These are phyloP conservation scores for Limnephilus rhombicus DNA, from an alignment of 2,888 invertebrate species.

Conservation along the genomic window DNA sequence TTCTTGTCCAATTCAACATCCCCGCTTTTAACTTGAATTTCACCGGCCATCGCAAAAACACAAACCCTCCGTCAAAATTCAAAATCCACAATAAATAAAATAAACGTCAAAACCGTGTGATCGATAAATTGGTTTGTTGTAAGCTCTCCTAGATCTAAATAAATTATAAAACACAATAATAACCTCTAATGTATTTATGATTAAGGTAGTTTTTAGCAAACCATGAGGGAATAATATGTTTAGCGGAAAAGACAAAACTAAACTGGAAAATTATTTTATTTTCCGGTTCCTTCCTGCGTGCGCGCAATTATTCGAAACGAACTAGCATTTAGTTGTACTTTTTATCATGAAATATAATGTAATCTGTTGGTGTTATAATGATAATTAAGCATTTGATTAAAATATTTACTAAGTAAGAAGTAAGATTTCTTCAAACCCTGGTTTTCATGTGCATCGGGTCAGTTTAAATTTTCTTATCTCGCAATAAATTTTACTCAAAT, in stretches of 20 bases:
- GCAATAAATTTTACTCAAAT: too few species aligned
- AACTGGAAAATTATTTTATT: neutral
- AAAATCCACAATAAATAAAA: constrained; percentile 16
- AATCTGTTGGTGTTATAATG: too few species aligned
- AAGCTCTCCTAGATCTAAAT: neutral
- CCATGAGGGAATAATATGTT: too few species aligned
- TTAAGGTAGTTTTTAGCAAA: neutral
- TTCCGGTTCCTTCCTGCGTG: neutral
- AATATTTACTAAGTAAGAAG: too few species aligned
- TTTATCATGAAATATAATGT: too few species aligned
- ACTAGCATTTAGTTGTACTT: too few species aligned
- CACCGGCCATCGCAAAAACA: constrained; percentile 49
- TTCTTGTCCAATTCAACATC: constrained; percentile 56
- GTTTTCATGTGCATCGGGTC: too few species aligned
- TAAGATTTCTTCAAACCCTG: too few species aligned
- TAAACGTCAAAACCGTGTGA: constrained; percentile 31
- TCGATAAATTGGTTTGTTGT: constrained; percentile 13
- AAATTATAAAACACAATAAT: neutral
- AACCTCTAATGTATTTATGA: neutral
- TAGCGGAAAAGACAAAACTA: neutral
- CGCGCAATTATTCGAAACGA: too few species aligned
- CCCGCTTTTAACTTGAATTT: constrained; percentile 54
- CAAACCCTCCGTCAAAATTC: constrained; percentile 22
- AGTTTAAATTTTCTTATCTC: too few species aligned
- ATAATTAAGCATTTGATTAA: too few species aligned